phyloP scores from a whole-genome alignment of 2,113 vertebrate species.

The Chascanopsetta lugubris region DNA sequence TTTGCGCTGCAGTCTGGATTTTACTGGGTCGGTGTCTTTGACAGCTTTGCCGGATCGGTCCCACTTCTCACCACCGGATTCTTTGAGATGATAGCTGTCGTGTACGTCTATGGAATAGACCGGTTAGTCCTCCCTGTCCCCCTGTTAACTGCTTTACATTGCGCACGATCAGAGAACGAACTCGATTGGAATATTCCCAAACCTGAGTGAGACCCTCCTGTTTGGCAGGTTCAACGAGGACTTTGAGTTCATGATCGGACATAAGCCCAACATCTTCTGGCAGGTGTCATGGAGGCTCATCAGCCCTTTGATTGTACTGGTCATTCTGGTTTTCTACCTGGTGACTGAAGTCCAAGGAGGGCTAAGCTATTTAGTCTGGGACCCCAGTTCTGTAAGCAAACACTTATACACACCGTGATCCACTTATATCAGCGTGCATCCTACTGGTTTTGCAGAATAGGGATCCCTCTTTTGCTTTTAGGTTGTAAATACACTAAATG shows the following conservation, averaged over 20 bases:
- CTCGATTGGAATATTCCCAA: not conserved
- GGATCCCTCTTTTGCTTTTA: not conserved
- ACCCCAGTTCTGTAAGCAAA: conserved; percentile 85
- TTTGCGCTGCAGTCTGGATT: conserved; percentile 89
- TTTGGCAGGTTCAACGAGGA: conserved; percentile 88
- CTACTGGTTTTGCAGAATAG: not conserved
- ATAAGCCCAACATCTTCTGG: conserved; percentile 90
- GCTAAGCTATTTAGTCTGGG: conserved; percentile 85
- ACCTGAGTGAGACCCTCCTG: not conserved
- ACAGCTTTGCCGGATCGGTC: conserved; percentile 90
- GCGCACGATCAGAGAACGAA: too few relatives aligned
- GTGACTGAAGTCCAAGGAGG: conserved; percentile 82
- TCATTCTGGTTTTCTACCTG: conserved; percentile 91
- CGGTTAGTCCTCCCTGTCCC: conserved; percentile 55
- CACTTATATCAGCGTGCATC: too few relatives aligned
- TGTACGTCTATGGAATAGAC: conserved; percentile 90
- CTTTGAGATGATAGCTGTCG: conserved; percentile 88
- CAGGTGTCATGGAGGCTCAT: conserved; percentile 87
- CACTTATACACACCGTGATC: not conserved
- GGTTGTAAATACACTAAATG: not conserved
- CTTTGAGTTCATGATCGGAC: conserved; percentile 78
- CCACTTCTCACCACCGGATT: conserved; percentile 90
- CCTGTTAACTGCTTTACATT: too few relatives aligned
- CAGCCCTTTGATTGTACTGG: conserved; percentile 90
- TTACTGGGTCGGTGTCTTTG: conserved; percentile 92